Percentiles rank a stretch among this genome's conserved stretches.
Evolutionary conservation across 2,888 invertebrate genomes (phyloP).

Genomic region (Sphinx pinastri): DNA sequence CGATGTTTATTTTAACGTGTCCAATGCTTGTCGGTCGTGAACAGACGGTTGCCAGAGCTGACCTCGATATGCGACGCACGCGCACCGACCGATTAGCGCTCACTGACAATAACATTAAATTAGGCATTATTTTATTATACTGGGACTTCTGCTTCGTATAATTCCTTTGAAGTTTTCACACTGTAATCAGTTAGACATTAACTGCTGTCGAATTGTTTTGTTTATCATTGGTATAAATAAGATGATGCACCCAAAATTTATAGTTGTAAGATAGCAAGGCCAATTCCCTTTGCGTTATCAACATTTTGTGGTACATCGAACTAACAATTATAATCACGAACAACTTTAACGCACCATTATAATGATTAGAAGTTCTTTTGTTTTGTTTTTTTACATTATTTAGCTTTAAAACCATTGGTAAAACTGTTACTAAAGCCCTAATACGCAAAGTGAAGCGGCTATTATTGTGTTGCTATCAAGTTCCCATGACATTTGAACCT

Average conservation of each 20-base stretch:
- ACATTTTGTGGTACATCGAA: too few relatives aligned
- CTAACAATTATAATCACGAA: too few relatives aligned
- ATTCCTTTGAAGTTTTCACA: background rate
- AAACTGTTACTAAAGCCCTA: background rate
- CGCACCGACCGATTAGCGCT: slow-evolving; percentile 38
- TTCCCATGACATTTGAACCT: slow-evolving; percentile 61
- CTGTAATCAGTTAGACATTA: background rate
- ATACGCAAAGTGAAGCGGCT: background rate
- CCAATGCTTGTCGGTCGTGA: slow-evolving; percentile 55
- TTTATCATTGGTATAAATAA: background rate
- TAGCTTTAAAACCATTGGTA: background rate
- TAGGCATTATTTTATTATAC: slow-evolving; percentile 25
- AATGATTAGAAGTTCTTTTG: too few relatives aligned
- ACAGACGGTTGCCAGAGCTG: slow-evolving; percentile 61
- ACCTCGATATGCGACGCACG: slow-evolving; percentile 47
- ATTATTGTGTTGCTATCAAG: slow-evolving; percentile 11
- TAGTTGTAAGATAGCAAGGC: too few relatives aligned
- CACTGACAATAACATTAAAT: slow-evolving; percentile 36
- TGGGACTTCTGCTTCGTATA: background rate
- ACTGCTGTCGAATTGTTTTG: background rate
- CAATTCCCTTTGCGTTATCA: too few relatives aligned
- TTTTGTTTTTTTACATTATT: background rate
- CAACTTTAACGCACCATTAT: too few relatives aligned
- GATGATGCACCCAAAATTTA: background rate
- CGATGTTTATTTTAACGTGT: slow-evolving; percentile 68